Percentiles rank a stretch among this genome's conserved stretches.
These are phyloP conservation scores for Disparrhopalites patrizii DNA, from an alignment of 2,888 invertebrate species.

Conservation along the genomic window DNA sequence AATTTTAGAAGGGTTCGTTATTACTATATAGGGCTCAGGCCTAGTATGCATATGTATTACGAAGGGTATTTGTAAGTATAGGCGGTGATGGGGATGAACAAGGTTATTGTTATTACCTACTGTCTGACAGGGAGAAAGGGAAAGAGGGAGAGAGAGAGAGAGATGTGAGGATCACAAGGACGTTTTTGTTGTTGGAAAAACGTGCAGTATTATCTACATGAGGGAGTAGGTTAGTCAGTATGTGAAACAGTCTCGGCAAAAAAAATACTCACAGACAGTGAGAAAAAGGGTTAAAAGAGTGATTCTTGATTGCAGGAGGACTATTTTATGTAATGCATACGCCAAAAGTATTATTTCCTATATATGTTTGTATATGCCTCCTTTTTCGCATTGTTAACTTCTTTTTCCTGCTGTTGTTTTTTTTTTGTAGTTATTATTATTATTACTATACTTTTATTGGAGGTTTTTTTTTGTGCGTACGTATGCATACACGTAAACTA, in stretches of 20 bases:
- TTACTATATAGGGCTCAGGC: neutral
- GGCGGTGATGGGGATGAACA: too few relatives aligned
- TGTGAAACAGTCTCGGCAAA: neutral
- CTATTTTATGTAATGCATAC: too few relatives aligned
- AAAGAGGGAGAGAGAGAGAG: neutral
- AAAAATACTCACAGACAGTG: neutral
- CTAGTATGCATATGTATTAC: neutral
- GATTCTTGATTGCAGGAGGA: too few relatives aligned
- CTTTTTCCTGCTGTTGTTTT: too few relatives aligned
- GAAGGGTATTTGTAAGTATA: too few relatives aligned
- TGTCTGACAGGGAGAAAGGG: neutral
- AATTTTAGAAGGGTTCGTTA: neutral
- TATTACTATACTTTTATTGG: too few relatives aligned
- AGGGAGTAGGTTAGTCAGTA: neutral
- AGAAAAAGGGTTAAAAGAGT: constrained; percentile 1
- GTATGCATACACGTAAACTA: neutral
- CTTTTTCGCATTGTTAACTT: constrained; percentile 6
- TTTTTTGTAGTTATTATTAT: too few relatives aligned
- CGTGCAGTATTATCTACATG: constrained; percentile 1
- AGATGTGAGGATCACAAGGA: neutral
- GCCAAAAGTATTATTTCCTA: too few relatives aligned
- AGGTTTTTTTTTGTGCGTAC: too few relatives aligned
- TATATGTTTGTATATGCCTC: too few relatives aligned
- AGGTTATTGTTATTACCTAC: constrained; percentile 13
- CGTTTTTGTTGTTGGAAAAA: constrained; percentile 19